These are phyloP conservation scores for Caenorhabditis inopinata DNA, from an alignment of 1,140 invertebrate genomes.

Conservation along the genomic window DNA sequence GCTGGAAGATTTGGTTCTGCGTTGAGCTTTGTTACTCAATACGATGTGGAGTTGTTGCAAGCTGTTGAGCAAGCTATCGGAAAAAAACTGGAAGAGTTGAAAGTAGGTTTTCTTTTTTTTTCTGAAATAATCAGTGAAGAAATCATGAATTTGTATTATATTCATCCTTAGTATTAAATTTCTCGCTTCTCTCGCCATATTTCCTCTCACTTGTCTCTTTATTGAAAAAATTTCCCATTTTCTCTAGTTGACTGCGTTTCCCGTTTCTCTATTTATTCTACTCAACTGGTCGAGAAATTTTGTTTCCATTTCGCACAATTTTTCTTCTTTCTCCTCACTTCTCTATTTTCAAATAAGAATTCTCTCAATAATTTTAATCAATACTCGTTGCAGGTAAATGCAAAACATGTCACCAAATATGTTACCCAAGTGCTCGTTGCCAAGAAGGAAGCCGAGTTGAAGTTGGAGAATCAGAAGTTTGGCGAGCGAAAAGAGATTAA, in stretches of 20 bases:
- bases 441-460: slow-evolving; percentile 85
- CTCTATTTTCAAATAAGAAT: neutral
- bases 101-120: slow-evolving; percentile 38
- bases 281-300: too few species aligned
- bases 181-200: too few species aligned
- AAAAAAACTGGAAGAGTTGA: slow-evolving; percentile 75
- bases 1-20: slow-evolving; percentile 70
- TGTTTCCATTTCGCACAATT: too few species aligned
- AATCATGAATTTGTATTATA: too few species aligned
- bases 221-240: too few species aligned
- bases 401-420: slow-evolving; percentile 77
- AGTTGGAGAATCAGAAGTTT: slow-evolving; percentile 85
- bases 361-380: too few species aligned
- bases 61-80: slow-evolving; percentile 80
- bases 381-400: slow-evolving; percentile 39
- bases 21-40: slow-evolving; percentile 85
- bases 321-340: too few species aligned
- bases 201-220: too few species aligned
- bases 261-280: too few species aligned
- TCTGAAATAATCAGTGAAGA: neutral
- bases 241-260: too few species aligned
- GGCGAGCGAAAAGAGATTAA: slow-evolving; percentile 84
- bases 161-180: too few species aligned
- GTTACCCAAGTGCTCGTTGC: slow-evolving; percentile 87
- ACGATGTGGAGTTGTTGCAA: slow-evolving; percentile 82